Base-by-base conservation (phyloP, 2,797 vertebrate genomes). In the Pseudochromis fuscus region DNA sequence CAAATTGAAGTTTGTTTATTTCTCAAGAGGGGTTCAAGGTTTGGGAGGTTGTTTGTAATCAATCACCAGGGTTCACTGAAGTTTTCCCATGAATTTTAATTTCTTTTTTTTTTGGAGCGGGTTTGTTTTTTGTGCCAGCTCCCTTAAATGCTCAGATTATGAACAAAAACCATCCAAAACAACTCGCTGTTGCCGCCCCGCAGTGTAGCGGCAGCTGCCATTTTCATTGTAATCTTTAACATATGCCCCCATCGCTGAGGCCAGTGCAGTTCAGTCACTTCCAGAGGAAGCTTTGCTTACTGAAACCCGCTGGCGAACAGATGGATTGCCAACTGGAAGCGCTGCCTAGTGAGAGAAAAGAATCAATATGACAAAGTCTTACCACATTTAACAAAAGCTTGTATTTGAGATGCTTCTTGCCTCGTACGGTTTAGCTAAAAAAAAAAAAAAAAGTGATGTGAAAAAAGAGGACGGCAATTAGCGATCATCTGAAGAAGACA, bases 1-100 rank as follows among this genome's bases (percentile, higher is more conserved):
- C 59, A 69, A 79, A 88, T 77, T 75, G 40, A 72, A 83, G 67
- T 78, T 85, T 86, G 75, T 87, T 81, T 88, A 53, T 74, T 79
- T 68, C 80, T 75, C 64, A 25, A 59, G 65, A 76, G 57, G 30
- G 61, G 46, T 63, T 82, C 57, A 70, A 49, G 75, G 75, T 79
- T 81, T 61, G 44, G 44, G 52, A 35, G 59, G 52, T 64, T 78
- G 80, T 88, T 86, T 79, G 62, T 77, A 72, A 87, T 91, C 79
- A 85, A 76, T 88, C 74, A 72, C 44, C 0, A 35, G 56, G 58
- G 28, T 75, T 78, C 37, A 53, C 21, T 42, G 44, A 65, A 21
- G 45, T 73, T 84, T 67, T 80, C 64, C 74, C 23, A 56, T 61
- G 15, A 79, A 72, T 74, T 63, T 35, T 48, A 63, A 44, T n/a